phyloP scores from a whole-genome alignment of 2,113 vertebrate genomes.

The Callopanchax toddi region DNA sequence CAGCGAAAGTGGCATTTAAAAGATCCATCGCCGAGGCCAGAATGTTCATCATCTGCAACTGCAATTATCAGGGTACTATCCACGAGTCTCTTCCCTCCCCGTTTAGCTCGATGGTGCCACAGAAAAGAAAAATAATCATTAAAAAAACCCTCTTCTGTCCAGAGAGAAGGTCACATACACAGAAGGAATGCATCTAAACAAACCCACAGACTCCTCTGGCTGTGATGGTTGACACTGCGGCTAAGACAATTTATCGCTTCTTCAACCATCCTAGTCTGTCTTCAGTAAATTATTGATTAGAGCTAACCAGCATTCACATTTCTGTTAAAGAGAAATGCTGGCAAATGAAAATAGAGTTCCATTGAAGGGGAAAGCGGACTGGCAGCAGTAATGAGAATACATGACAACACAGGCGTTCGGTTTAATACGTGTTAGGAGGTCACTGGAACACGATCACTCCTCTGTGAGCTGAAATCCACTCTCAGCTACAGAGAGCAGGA shows the following conservation, averaged over 20 bases:
- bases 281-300: slow-evolving; percentile 39
- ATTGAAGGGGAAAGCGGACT: slow-evolving; percentile 22
- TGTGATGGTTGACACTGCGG: background rate
- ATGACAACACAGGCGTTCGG: slow-evolving; percentile 15
- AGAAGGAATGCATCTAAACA: slow-evolving; percentile 17
- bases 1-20: slow-evolving; percentile 56
- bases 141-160: slow-evolving; percentile 20
- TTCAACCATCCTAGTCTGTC: background rate
- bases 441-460: slow-evolving; percentile 46
- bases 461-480: slow-evolving; percentile 19
- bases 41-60: slow-evolving; percentile 22
- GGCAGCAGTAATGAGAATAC: slow-evolving; percentile 38
- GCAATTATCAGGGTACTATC: slow-evolving; percentile 21
- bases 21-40: slow-evolving; percentile 23
- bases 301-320: slow-evolving; percentile 9
- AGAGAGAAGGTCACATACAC: slow-evolving; percentile 38
- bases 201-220: background rate
- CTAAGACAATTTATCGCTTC: slow-evolving; percentile 1
- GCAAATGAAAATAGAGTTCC: slow-evolving; percentile 34
- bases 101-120: background rate
- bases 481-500: slow-evolving; percentile 27
- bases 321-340: background rate
- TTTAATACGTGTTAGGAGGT: slow-evolving; percentile 45
- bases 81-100: slow-evolving; percentile 7
- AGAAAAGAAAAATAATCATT: slow-evolving; percentile 17